Evolutionary conservation across 2,797 vertebrate species (phyloP).

Genomic region (Argyrosomus regius): DNA sequence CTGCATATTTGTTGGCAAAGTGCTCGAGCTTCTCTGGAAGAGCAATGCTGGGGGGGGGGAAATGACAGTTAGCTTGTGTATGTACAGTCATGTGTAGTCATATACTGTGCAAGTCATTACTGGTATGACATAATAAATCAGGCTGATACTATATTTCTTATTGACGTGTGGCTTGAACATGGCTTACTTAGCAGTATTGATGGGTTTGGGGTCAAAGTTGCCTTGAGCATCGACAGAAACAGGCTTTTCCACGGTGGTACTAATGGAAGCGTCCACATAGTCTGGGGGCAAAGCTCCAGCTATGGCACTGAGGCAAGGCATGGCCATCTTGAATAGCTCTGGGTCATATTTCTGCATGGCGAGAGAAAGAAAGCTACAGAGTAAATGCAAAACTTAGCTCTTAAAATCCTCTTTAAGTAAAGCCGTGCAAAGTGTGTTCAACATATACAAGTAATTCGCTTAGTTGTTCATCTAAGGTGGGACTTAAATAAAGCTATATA

Average conservation of each 20-base stretch:
- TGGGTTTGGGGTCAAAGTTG: slow-evolving; percentile 98
- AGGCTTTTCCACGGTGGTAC: slow-evolving; percentile 91
- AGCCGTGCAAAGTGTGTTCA: background rate
- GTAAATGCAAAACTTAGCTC: slow-evolving; percentile 1
- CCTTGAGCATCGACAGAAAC: slow-evolving; percentile 94
- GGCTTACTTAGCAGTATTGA: slow-evolving; percentile 94
- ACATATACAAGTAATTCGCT: slow-evolving; percentile 19
- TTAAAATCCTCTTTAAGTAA: background rate
- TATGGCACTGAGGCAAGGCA: slow-evolving; percentile 98
- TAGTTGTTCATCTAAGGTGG: slow-evolving; percentile 30
- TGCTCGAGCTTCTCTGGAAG: slow-evolving; percentile 97
- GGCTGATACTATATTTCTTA: background rate
- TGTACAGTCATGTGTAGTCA: slow-evolving; percentile 9
- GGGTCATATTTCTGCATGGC: slow-evolving; percentile 93
- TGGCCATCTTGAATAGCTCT: slow-evolving; percentile 98
- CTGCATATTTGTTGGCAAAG: slow-evolving; percentile 95
- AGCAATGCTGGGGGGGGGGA: slow-evolving; percentile 88
- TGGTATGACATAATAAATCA: slow-evolving; percentile 4
- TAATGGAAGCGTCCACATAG: slow-evolving; percentile 93
- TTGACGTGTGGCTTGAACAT: slow-evolving; percentile 4
- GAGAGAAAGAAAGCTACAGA: slow-evolving; percentile 11
- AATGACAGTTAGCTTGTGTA: slow-evolving; percentile 4
- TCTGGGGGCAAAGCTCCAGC: slow-evolving; percentile 96
- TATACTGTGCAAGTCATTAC: background rate
- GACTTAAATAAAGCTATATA: slow-evolving; percentile 37